Evolutionary conservation across 2,113 vertebrate genomes (phyloP), one percentile per base, ranked within the genome.

Genomic region (Amphiprion ocellaris): DNA sequence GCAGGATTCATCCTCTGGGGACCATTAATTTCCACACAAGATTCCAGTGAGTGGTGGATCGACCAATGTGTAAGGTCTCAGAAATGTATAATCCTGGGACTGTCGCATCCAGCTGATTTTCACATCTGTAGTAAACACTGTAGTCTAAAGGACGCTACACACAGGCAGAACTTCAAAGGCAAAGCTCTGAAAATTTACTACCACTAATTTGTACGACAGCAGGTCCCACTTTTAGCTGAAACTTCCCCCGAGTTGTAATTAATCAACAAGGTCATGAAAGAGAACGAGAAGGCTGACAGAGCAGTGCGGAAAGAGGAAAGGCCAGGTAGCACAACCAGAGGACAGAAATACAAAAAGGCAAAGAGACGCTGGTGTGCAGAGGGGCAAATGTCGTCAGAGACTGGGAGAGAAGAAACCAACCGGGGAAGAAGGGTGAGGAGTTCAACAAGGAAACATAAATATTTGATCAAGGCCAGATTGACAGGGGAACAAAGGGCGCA

Each of bases 401-500:
- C 63, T 33, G 67, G 63, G 85, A 58, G 58, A 83, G 74, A 50
- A 82, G 83, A 79, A 85, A 77, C 62, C 69, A 47, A 80, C 74
- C 54, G 69, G 86, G 87, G 90, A 79, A 89, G 86, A 91, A 71
- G 84, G 91, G 91, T 93, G 81, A 92, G 80, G 71, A 91, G 92
- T 89, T 94, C 93, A 93, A 71, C 73, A 21, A 87, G 84, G 89
- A 91, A 94, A 90, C 92, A 93, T 92, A 94, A 94, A 95, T 94
- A 95, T 93, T 93, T 92, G 81, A 93, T 93, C 79, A 83, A 85
- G 88, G 87, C 79, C 83, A 81, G 90, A 94, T 88, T 93, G 94
- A 94, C 93, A 94, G 78, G 83, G 69, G 83, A 94, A 94, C 93
- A 94, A 94, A 94, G 72, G 88, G 59, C 67, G 72, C 78, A 71